These are phyloP conservation scores for Andrena dorsata DNA, from an alignment of 2,888 invertebrate species.

Conservation along the genomic window DNA sequence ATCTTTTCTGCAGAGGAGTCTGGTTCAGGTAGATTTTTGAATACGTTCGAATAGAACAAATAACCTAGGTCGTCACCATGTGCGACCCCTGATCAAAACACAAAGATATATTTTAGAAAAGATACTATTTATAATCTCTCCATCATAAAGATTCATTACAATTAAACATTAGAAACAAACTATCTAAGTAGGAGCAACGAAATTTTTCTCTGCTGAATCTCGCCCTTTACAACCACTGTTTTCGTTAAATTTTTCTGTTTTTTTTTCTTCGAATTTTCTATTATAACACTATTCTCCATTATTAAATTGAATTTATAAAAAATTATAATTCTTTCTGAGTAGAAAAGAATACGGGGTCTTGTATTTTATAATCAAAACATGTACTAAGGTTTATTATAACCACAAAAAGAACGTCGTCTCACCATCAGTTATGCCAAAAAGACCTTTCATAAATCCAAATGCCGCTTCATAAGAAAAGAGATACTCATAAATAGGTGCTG, in stretches of 20 bases:
- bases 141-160: no score
- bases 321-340: background rate
- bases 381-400: no score
- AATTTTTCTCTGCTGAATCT: no score
- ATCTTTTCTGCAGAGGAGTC: slow-evolving; percentile 81
- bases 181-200: no score
- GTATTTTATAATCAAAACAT: no score
- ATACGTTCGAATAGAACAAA: slow-evolving; percentile 83
- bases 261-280: no score
- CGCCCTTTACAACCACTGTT: no score
- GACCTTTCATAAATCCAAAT: slow-evolving; percentile 77
- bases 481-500: slow-evolving; percentile 79
- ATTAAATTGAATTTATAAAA: background rate
- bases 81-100: slow-evolving; percentile 80
- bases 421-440: slow-evolving; percentile 74
- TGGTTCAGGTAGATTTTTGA: slow-evolving; percentile 81
- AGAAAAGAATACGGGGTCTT: no score
- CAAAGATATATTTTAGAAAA: background rate
- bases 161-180: no score
- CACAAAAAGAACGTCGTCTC: slow-evolving; percentile 21
- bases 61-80: slow-evolving; percentile 86
- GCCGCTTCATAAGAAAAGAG: slow-evolving; percentile 75
- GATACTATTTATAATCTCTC: no score
- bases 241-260: no score
- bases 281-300: background rate